Conservation (phyloP, 2,797 vertebrate species). For the Cynopterus sphinx region DNA sequence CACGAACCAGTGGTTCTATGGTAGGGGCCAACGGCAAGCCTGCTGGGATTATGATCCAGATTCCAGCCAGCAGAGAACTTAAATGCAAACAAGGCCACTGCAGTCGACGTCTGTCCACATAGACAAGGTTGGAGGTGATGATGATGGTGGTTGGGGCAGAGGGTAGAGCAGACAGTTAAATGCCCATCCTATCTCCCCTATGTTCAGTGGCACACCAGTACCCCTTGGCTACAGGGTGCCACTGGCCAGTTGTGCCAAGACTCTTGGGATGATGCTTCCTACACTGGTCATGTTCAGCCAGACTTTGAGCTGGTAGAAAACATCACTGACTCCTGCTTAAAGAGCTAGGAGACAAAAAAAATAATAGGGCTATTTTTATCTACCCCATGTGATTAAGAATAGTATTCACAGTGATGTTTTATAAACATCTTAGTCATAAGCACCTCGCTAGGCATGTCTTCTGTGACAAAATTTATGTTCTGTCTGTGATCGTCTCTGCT, state of each 20-base stretch:
- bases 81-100: background rate
- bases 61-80: background rate
- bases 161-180: background rate
- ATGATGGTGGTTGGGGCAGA: background rate
- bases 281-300: background rate
- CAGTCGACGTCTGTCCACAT: background rate
- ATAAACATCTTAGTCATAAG: conserved; percentile 58
- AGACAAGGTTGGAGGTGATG: background rate
- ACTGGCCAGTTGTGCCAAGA: background rate
- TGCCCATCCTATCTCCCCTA: background rate
- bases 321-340: conserved; percentile 38
- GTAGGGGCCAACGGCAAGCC: background rate
- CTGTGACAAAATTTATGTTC: conserved; percentile 49
- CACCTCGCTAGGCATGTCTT: conserved; percentile 32
- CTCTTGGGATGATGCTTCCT: background rate
- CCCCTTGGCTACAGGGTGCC: background rate
- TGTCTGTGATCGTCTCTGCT: background rate
- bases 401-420: conserved; percentile 14
- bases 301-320: conserved; percentile 19
- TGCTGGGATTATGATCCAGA: background rate
- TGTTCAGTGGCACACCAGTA: background rate
- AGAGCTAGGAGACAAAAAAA: background rate
- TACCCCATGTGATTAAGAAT: conserved; percentile 51
- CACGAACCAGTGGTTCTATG: background rate
- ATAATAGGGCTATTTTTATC: conserved; percentile 40